These are phyloP conservation scores for Scartelaos histophorus DNA, from an alignment of 2,113 vertebrate species.

Conservation along the genomic window DNA sequence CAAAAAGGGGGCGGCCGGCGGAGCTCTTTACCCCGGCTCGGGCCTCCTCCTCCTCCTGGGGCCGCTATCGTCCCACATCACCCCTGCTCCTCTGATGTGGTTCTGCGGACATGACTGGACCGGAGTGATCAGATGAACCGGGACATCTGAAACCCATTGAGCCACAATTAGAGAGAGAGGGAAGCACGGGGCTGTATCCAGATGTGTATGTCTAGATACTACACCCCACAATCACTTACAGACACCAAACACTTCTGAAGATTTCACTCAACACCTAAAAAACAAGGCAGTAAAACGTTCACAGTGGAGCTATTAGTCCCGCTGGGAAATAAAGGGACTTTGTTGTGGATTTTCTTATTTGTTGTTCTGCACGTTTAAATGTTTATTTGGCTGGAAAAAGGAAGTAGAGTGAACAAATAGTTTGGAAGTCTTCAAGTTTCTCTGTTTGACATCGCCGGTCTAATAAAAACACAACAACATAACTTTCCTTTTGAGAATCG, in stretches of 20 bases:
- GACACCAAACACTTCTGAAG: conserved; percentile 71
- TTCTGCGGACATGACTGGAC: conserved; percentile 77
- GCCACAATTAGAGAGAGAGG: conserved; percentile 79
- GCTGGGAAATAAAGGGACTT: background rate
- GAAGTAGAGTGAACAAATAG: background rate
- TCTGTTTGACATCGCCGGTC: background rate
- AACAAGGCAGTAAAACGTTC: conserved; percentile 13
- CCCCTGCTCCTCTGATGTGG: conserved; percentile 71
- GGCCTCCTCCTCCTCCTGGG: conserved; percentile 58
- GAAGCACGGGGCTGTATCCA: conserved; percentile 77
- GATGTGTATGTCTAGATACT: conserved; percentile 51
- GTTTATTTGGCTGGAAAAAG: background rate
- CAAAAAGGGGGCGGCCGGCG: conserved; percentile 58
- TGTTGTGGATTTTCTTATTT: background rate
- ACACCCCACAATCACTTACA: conserved; percentile 54
- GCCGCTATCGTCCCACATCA: conserved; percentile 75
- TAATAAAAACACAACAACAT: background rate
- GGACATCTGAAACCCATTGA: conserved; percentile 82
- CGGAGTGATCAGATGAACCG: conserved; percentile 75
- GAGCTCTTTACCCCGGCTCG: conserved; percentile 56
- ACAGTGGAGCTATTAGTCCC: conserved; percentile 1
- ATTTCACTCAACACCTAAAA: conserved; percentile 51
- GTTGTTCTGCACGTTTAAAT: background rate
- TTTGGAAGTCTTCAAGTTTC: background rate
- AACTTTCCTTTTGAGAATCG: background rate